These are phyloP conservation scores for Gerris buenoi DNA, from an alignment of 1,140 invertebrate species.

Conservation along the genomic window DNA sequence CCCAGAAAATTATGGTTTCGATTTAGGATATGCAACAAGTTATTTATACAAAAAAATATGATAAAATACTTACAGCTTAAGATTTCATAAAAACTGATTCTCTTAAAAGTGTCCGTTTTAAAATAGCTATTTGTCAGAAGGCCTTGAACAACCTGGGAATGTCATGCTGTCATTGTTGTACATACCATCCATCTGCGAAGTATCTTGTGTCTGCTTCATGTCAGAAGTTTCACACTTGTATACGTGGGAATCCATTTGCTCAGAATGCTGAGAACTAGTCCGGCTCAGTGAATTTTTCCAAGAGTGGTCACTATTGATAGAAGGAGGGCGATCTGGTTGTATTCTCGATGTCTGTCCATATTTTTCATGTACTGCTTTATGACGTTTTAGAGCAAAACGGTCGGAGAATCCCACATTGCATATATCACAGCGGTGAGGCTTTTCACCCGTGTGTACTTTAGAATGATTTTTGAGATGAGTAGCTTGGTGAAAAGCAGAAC, in stretches of 20 bases:
- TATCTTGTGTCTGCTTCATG: neutral
- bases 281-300: constrained; percentile 3
- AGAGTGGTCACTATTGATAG: neutral
- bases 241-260: neutral
- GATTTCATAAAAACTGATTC: too few species aligned
- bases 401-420: constrained; percentile 75
- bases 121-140: neutral
- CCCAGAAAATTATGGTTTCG: too few species aligned
- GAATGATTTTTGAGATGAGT: constrained; percentile 73
- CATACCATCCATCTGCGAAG: constrained; percentile 10
- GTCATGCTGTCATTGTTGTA: constrained; percentile 9
- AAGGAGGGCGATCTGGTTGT: constrained; percentile 2
- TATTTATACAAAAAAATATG: too few species aligned
- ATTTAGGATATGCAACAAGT: too few species aligned
- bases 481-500: constrained; percentile 69
- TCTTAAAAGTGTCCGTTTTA: too few species aligned
- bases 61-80: too few species aligned
- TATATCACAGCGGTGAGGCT: constrained; percentile 48
- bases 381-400: constrained; percentile 59
- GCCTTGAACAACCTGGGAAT: neutral
- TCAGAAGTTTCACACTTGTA: constrained; percentile 13
- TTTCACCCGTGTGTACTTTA: constrained; percentile 37
- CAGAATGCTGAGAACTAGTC: neutral
- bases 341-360: constrained; percentile 42
- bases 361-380: constrained; percentile 61